These are phyloP conservation scores for Cynopterus brachyotis DNA, from an alignment of 2,113 vertebrate genomes.

Conservation along the genomic window DNA sequence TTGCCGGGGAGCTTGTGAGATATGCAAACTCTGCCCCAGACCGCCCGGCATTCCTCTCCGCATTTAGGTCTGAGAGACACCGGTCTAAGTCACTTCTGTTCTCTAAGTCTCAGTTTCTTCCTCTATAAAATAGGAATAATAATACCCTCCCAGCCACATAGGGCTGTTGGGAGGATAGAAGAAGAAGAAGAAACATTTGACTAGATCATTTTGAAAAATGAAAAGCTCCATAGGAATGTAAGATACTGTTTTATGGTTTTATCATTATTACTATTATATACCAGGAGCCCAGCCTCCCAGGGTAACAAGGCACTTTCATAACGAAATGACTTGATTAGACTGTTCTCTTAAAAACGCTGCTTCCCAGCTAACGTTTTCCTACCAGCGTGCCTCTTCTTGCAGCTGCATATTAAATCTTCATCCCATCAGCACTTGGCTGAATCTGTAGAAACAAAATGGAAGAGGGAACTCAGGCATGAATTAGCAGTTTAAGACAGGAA, in stretches of 20 bases:
- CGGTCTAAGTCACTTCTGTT: background rate
- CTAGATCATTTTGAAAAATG: conserved; percentile 56
- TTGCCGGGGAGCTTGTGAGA: background rate
- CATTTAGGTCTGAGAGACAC: background rate
- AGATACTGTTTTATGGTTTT: background rate
- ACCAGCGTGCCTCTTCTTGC: background rate
- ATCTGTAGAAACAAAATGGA: conserved; percentile 70
- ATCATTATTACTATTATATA: background rate
- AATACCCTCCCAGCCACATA: too few species aligned
- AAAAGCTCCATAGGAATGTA: background rate
- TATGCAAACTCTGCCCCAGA: fast-evolving
- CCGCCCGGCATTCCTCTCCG: fast-evolving
- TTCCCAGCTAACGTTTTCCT: background rate
- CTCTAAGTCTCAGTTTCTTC: conserved; percentile 28
- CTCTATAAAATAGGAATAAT: background rate
- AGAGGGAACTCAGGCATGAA: conserved; percentile 69
- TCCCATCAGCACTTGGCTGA: conserved; percentile 69
- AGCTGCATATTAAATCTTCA: conserved; percentile 70
- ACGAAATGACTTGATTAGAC: conserved; percentile 47
- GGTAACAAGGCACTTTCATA: background rate
- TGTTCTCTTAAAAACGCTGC: background rate
- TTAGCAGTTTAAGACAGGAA: conserved; percentile 68
- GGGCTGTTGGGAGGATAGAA: background rate
- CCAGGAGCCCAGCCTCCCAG: background rate
- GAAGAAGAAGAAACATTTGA: background rate